Percentiles rank a stretch among this genome's conserved stretches.
phyloP scores from a whole-genome alignment of 2,113 vertebrate genomes.

The Penelope pileata region DNA sequence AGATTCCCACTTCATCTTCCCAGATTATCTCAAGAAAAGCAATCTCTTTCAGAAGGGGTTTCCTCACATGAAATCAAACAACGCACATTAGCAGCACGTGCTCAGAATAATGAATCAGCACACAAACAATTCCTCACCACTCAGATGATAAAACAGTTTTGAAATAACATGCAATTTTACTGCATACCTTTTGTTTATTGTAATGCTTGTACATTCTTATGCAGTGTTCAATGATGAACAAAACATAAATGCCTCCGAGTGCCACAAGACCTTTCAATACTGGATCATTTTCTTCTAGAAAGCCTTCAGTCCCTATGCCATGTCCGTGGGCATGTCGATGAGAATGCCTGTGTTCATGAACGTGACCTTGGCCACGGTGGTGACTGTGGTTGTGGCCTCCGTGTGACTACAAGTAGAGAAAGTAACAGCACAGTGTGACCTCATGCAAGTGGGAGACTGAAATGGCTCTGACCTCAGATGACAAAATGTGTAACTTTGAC shows the following conservation, averaged over 20 bases:
- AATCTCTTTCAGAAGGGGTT: not conserved
- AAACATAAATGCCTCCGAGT: conserved; percentile 92
- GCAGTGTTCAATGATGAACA: conserved; percentile 97
- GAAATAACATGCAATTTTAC: not conserved
- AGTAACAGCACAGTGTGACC: not conserved
- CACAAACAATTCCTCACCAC: not conserved
- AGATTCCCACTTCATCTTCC: not conserved
- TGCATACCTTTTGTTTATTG: conserved; percentile 85
- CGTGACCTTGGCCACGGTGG: conserved; percentile 44
- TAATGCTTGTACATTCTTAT: conserved; percentile 96
- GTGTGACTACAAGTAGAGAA: conserved; percentile 81
- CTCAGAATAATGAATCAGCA: not conserved
- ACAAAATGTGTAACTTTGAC: not conserved
- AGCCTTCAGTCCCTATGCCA: conserved; percentile 28
- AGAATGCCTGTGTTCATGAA: conserved; percentile 62
- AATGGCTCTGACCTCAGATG: not conserved
- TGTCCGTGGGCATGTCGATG: conserved; percentile 71
- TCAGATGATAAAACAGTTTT: fast-evolving
- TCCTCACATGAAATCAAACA: not conserved
- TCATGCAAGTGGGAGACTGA: not conserved
- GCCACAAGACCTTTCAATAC: conserved; percentile 96
- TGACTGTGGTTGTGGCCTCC: conserved; percentile 88
- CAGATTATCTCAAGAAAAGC: not conserved
- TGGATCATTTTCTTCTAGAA: conserved; percentile 85
- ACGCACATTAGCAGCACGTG: not conserved